phyloP scores from a whole-genome alignment of 1,140 invertebrate species.

The Heliconius eleuchia region DNA sequence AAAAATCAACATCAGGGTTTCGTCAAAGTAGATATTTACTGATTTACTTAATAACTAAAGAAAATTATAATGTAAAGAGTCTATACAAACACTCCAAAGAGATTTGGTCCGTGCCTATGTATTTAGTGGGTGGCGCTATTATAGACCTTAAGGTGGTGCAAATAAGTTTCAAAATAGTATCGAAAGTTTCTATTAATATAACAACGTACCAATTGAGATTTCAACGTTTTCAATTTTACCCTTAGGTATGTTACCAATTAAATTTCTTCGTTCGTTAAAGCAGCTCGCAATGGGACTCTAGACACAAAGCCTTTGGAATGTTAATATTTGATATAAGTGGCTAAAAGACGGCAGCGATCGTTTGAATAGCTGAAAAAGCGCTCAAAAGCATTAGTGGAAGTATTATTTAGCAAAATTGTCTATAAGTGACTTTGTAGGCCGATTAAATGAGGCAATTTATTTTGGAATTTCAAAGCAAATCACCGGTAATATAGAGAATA shows the following conservation, averaged over 20 bases:
- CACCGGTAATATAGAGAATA: background rate
- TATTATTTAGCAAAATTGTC: conserved; percentile 9
- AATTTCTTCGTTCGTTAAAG: conserved; percentile 36
- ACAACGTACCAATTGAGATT: conserved; percentile 25
- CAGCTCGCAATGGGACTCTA: conserved; percentile 30
- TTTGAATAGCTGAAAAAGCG: conserved; percentile 25
- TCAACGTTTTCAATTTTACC: conserved; percentile 40
- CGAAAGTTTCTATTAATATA: conserved; percentile 6
- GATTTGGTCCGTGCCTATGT: conserved; percentile 4
- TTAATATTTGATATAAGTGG: conserved; percentile 34
- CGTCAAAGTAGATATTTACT: background rate
- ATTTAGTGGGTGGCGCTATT: background rate
- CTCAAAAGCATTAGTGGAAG: background rate
- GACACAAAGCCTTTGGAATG: conserved; percentile 34
- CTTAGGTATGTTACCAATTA: conserved; percentile 51
- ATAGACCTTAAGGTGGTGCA: background rate
- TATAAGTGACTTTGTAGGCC: background rate
- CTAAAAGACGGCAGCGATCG: conserved; percentile 10
- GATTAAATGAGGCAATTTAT: conserved; percentile 4
- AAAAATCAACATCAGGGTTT: background rate
- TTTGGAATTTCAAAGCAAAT: background rate
- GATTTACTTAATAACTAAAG: background rate
- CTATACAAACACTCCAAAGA: conserved; percentile 22
- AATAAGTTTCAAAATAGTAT: conserved; percentile 25
- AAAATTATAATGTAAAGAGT: conserved; percentile 6